Percentiles rank a stretch among this genome's conserved stretches.
These are phyloP conservation scores for Linepithema humile DNA, from an alignment of 1,140 invertebrate genomes.

Conservation along the genomic window DNA sequence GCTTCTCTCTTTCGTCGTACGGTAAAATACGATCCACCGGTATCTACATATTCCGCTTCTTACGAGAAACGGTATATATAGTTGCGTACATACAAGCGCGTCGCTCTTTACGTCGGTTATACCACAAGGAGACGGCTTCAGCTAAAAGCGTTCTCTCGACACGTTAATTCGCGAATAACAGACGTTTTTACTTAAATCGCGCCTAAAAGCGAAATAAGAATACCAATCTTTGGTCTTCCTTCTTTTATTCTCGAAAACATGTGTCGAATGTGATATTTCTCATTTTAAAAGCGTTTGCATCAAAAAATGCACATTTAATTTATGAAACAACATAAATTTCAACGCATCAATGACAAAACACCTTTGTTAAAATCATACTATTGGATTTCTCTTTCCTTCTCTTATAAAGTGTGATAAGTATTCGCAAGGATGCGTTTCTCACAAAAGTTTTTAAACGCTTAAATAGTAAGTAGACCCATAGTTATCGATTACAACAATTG, in stretches of 20 bases:
- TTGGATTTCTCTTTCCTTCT: background rate
- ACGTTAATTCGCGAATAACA: conserved; percentile 56
- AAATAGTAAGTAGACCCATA: background rate
- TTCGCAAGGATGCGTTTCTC: background rate
- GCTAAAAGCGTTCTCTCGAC: conserved; percentile 47
- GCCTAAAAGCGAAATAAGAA: conserved; percentile 47
- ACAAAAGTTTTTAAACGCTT: background rate
- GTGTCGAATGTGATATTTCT: background rate
- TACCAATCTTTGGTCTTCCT: conserved; percentile 39
- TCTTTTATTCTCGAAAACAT: background rate
- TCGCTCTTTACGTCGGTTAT: conserved; percentile 46
- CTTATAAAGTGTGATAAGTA: background rate
- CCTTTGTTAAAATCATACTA: background rate
- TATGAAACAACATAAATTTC: background rate
- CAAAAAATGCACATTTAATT: background rate
- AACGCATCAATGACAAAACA: background rate
- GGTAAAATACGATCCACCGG: conserved; percentile 54
- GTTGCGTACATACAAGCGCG: conserved; percentile 5
- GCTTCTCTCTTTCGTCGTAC: conserved; percentile 39
- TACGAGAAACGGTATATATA: conserved; percentile 51
- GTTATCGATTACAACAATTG: background rate
- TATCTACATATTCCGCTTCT: conserved; percentile 55
- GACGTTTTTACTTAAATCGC: conserved; percentile 55
- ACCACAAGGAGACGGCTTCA: conserved; percentile 39
- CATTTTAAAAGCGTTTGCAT: background rate